A percentile compares a stretch with the other conserved stretches of the same genome.
Evolutionary conservation across 2,113 vertebrate genomes (phyloP).

Genomic region (Passer montanus): DNA sequence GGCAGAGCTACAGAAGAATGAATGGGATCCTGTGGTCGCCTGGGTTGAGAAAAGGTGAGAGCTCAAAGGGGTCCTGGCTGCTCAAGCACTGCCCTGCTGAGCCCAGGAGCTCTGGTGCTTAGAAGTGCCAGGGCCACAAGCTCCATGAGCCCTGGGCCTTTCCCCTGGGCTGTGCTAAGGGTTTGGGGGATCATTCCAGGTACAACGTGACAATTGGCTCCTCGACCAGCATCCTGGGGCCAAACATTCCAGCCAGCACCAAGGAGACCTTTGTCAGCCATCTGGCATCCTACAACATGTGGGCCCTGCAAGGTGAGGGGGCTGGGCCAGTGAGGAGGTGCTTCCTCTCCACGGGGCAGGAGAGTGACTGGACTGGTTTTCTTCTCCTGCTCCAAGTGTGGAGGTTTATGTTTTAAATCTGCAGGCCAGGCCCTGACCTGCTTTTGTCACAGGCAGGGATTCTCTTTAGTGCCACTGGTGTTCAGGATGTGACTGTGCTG

Average conservation of each 20-base stretch:
- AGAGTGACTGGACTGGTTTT: not conserved
- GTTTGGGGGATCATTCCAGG: slow-evolving; percentile 61
- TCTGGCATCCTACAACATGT: slow-evolving; percentile 90
- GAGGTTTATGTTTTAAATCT: not conserved
- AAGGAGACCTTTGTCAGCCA: slow-evolving; percentile 86
- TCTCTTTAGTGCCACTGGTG: not conserved
- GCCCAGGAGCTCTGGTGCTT: not conserved
- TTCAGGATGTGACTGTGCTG: not conserved
- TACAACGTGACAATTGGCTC: slow-evolving; percentile 89
- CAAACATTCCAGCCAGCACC: slow-evolving; percentile 85
- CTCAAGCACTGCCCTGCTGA: not conserved
- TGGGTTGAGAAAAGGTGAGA: slow-evolving; percentile 92
- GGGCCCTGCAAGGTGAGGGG: slow-evolving; percentile 89
- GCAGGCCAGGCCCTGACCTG: not conserved
- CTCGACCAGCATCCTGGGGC: slow-evolving; percentile 90
- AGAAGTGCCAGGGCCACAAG: not conserved
- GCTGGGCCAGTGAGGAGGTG: not conserved
- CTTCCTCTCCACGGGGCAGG: fast-evolving
- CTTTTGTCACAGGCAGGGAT: not conserved
- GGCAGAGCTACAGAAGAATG: slow-evolving; percentile 92
- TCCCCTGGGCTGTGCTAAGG: not conserved
- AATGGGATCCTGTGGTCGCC: slow-evolving; percentile 91
- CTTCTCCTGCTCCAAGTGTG: not conserved
- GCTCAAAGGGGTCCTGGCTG: not conserved
- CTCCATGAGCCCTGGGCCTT: not conserved